Conservation (phyloP, 1,140 invertebrate species). For the Asobara japonica region DNA sequence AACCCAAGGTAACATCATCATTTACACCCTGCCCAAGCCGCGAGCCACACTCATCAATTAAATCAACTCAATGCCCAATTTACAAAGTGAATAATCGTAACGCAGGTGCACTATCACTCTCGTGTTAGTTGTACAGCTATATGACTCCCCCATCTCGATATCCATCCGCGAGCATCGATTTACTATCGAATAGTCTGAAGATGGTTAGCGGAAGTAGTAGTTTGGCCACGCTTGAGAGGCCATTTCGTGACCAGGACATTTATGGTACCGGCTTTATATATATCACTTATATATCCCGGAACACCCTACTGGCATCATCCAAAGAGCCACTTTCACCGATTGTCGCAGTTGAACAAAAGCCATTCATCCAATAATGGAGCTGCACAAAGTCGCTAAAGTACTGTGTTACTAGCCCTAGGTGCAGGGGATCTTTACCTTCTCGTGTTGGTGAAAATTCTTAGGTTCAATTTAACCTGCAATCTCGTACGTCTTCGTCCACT, state of each 20-base stretch:
- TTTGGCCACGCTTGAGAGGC: neutral
- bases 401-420: neutral
- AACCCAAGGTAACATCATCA: neutral
- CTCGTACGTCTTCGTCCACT: neutral
- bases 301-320: neutral
- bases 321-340: conserved; percentile 20
- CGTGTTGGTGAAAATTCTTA: neutral
- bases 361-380: conserved; percentile 13
- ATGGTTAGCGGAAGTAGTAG: conserved; percentile 12
- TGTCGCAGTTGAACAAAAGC: conserved; percentile 18
- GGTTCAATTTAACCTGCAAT: neutral
- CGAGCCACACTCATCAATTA: conserved; percentile 43
- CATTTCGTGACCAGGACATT: conserved; percentile 1
- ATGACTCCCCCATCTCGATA: neutral
- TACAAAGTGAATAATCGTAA: neutral
- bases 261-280: conserved; percentile 7
- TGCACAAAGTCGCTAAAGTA: neutral
- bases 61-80: conserved; percentile 32
- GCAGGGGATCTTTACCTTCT: neutral
- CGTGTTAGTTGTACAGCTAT: neutral
- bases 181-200: neutral
- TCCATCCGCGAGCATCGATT: neutral
- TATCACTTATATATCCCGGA: neutral
- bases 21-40: conserved; percentile 22
- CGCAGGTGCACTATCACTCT: neutral